Evolutionary conservation across 2,888 invertebrate genomes (phyloP), one percentile per base, ranked within the genome.

Genomic region (Aspidiotus rigidus): DNA sequence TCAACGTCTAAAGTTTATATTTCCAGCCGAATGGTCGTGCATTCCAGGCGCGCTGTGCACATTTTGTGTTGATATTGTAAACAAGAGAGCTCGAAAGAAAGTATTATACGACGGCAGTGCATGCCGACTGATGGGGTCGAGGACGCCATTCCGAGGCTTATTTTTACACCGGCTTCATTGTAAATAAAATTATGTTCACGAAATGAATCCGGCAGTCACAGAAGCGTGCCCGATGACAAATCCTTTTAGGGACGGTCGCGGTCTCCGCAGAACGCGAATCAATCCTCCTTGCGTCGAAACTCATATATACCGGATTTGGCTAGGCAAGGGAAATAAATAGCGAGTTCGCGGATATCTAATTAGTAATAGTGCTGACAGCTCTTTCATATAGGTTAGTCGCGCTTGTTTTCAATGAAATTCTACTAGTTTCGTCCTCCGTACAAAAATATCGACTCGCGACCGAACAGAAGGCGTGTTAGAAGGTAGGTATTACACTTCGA

Each of bases 141-240:
- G 53, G 28, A 63, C 63, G 28, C 17, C n/a, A 63, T 63, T 63
- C 63, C 7, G 63, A 49, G 39, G 63, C 54, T 63, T 54, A 63
- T 63, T 63, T 63, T 63, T 63, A 63, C 63, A 63, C 53, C 53
- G 63, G 63, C 63, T 63, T 63, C 53, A 63, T 63, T 53, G 63
- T 63, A 63, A 63, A 63, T 63, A 63, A 63, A 63, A 63, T 63
- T 63, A 63, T 39, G 49, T 63, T 63, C 63, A 53, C 63, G 49
- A 63, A 53, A 49, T 53, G 63, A 63, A 63, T 63, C 63, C 53
- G 53, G 53, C 54, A 28, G n/a, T 9, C 10, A 16, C 63, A n/a
- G 53, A 53, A 49, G 53, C 63, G 16, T 28, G 16, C 10, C 63
- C n/a, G 28, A 63, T 63, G 60, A 60, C 60, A 60, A 60, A 60